Evolutionary conservation across 1,140 invertebrate genomes (phyloP).

Genomic region (Achroia grisella): DNA sequence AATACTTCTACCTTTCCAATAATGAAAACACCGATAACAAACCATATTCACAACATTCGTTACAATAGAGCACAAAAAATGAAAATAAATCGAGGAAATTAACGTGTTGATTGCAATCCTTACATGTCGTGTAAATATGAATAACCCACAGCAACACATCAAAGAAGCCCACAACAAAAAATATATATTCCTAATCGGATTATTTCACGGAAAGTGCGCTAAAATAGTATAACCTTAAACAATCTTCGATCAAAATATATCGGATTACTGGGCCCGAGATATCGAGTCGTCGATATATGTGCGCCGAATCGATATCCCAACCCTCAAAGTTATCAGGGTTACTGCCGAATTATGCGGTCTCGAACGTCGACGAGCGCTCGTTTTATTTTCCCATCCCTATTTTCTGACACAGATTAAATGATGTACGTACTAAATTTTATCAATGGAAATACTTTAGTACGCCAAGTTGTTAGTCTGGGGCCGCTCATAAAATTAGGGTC

Average conservation of each 20-base stretch:
- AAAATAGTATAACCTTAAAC: background rate
- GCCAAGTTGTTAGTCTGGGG: slow-evolving; percentile 5
- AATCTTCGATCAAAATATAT: slow-evolving; percentile 2
- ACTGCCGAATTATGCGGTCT: background rate
- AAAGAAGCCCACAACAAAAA: too few species aligned
- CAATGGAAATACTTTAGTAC: background rate
- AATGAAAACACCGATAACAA: too few species aligned
- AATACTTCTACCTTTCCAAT: too few species aligned
- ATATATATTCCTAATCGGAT: too few species aligned
- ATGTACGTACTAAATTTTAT: too few species aligned
- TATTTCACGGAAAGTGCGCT: too few species aligned
- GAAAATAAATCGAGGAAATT: too few species aligned
- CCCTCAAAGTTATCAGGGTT: background rate
- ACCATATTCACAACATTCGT: too few species aligned
- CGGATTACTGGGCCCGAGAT: background rate
- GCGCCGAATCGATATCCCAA: background rate
- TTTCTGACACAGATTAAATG: slow-evolving; percentile 1
- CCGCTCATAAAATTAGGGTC: slow-evolving; percentile 11
- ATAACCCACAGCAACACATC: too few species aligned
- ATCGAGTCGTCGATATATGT: background rate
- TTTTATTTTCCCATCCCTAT: background rate
- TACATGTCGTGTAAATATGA: too few species aligned
- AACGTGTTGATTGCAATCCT: too few species aligned
- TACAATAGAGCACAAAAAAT: too few species aligned
- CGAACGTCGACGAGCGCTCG: background rate